These are phyloP conservation scores for Pygoscelis antarcticus DNA, from an alignment of 2,113 vertebrate genomes.

Conservation along the genomic window DNA sequence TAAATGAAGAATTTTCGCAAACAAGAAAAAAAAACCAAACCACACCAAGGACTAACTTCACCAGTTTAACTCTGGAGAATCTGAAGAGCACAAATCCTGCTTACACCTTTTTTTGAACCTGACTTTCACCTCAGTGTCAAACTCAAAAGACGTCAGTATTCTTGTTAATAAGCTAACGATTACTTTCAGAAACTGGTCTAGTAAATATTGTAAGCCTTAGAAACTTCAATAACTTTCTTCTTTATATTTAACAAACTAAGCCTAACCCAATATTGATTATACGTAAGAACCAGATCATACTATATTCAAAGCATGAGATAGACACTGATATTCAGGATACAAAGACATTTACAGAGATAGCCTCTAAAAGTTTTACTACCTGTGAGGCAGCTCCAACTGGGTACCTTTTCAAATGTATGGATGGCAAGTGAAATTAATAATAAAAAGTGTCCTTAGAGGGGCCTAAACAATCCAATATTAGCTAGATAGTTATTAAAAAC, in stretches of 20 bases:
- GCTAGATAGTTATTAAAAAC: not conserved
- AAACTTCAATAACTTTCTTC: not conserved
- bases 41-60: not conserved
- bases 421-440: not conserved
- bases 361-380: not conserved
- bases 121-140: not conserved
- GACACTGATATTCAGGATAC: not conserved
- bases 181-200: not conserved
- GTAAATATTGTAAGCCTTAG: not conserved
- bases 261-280: not conserved
- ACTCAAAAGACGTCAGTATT: not conserved
- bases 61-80: not conserved
- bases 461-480: not conserved
- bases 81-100: not conserved
- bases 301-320: not conserved
- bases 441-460: not conserved
- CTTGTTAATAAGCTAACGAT: not conserved
- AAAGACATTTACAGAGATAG: not conserved
- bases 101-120: not conserved
- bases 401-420: not conserved
- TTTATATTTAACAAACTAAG: not conserved
- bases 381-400: not conserved
- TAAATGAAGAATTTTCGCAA: not conserved
- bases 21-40: not conserved
- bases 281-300: not conserved